Percentiles rank a stretch among this genome's conserved stretches.
Evolutionary conservation across 1,140 invertebrate genomes (phyloP).

Genomic region (Cydia amplana): DNA sequence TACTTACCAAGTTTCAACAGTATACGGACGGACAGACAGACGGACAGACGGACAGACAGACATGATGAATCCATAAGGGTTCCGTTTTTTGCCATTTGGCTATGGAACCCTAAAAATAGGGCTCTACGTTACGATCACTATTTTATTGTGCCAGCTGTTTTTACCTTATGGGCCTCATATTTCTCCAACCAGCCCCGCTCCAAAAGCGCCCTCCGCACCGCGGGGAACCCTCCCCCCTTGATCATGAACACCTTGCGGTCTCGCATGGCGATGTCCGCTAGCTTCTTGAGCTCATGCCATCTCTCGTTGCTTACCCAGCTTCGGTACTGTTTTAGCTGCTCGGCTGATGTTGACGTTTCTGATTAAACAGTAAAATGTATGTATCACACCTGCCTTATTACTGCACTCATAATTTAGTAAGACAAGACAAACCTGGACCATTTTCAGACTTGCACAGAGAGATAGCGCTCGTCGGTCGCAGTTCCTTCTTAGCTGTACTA

Average conservation of each 20-base stretch:
- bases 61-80: too few relatives aligned
- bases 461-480: conserved; percentile 71
- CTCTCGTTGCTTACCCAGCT: conserved; percentile 72
- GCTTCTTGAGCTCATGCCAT: conserved; percentile 77
- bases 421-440: conserved; percentile 64
- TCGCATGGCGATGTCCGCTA: conserved; percentile 73
- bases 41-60: too few relatives aligned
- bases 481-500: conserved; percentile 66
- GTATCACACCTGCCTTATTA: background rate
- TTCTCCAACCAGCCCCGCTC: conserved; percentile 84
- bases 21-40: too few relatives aligned
- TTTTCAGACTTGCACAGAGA: conserved; percentile 72
- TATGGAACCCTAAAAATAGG: too few relatives aligned
- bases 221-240: conserved; percentile 78
- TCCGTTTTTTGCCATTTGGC: too few relatives aligned
- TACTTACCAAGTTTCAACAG: too few relatives aligned
- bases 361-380: background rate
- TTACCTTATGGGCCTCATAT: conserved; percentile 80
- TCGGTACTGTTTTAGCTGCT: conserved; percentile 71
- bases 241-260: conserved; percentile 78
- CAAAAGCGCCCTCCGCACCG: conserved; percentile 78
- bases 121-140: too few relatives aligned
- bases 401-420: background rate
- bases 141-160: too few relatives aligned
- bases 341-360: conserved; percentile 59